These are phyloP conservation scores for Phalacrocorax carbo DNA, from an alignment of 2,113 vertebrate genomes.

Conservation along the genomic window DNA sequence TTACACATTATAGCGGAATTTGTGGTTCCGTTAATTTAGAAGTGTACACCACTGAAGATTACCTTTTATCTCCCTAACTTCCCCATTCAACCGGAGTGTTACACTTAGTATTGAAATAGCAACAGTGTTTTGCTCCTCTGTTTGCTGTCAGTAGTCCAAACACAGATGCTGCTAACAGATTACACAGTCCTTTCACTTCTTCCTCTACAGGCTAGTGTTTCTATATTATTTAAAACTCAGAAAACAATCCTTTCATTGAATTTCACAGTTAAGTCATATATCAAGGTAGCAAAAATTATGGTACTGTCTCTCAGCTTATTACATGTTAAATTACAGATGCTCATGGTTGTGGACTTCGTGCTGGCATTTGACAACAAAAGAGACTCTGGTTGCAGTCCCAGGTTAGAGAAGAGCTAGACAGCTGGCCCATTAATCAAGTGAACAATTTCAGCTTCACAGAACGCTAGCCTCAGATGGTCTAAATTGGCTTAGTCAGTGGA, in stretches of 20 bases:
- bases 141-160: neutral
- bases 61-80: neutral
- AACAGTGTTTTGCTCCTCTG: neutral
- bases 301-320: neutral
- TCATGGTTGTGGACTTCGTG: neutral
- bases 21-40: neutral
- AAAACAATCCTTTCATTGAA: neutral
- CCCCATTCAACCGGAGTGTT: neutral
- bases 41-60: neutral
- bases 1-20: neutral
- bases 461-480: neutral
- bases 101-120: neutral
- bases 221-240: constrained; percentile 18
- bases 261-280: neutral
- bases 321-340: neutral
- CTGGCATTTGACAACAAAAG: neutral
- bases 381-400: neutral
- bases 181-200: neutral
- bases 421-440: constrained; percentile 45
- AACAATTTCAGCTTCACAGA: constrained; percentile 31
- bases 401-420: constrained; percentile 36
- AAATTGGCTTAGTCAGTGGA: constrained; percentile 3
- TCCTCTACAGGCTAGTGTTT: neutral
- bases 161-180: neutral
- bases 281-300: neutral